Evolutionary conservation across 2,888 invertebrate genomes (phyloP), one percentile per base, ranked within the genome.

Genomic region (Heliconius aoede): DNA sequence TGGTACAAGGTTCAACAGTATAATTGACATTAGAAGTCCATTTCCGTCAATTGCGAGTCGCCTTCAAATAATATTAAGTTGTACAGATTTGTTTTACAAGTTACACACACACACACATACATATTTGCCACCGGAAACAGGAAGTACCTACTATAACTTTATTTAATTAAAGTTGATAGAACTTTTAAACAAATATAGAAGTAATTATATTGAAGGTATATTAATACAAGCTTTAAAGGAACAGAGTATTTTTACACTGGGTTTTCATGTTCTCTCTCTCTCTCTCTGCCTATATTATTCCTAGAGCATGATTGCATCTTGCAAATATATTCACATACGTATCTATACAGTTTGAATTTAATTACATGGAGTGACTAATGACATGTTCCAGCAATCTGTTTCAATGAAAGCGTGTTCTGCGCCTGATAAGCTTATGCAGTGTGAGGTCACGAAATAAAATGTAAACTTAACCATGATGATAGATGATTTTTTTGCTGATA

Each of bases 301-400:
- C n/a, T n/a, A 61, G 18, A 64, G 30, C 18, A 64, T 15, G 24
- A 11, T 5, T n/a, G n/a, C 32, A 9, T 0, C 32, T 64, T 24
- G 64, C n/a, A 28, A 28, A 30, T 55, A 32, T 24, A 30, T n/a
- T 32, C 24, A 24, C 21, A 18, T 30, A 69, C 11, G 18, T 55
- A 51, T 46, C 18, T 58, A 36, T 32, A 30, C 15, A 46, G 46
- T 60, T 71, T 60, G 32, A 58, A 58, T 32, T 58, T n/a, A 71
- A 71, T 32, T 60, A 58, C 24, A 71, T n/a, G 24, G 36, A 72
- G 3, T 72, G 72, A 60, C 58, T 72, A 60, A 60, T 60, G 26
- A 72, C 9, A 80, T 83, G 82, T 83, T 81, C 78, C 73, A 75
- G 73, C 64, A 64, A 76, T 60, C 61, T 76, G 67, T 67, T 64